Evolutionary conservation across 2,113 vertebrate species (phyloP).

Genomic region (Psittacula cyanocephala): DNA sequence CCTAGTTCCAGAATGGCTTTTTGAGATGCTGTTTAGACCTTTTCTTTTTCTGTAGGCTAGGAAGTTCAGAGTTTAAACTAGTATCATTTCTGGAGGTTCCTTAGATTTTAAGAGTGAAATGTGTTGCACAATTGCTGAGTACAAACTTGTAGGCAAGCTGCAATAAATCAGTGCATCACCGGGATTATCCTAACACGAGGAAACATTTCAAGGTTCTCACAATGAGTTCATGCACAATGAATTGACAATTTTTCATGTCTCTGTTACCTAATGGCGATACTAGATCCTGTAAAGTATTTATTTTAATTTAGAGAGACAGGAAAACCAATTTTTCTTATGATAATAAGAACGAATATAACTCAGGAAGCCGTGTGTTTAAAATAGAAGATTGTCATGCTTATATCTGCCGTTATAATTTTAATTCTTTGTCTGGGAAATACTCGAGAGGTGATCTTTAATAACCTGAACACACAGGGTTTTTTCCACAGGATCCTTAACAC

Average conservation of each 20-base stretch:
- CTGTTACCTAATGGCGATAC: neutral
- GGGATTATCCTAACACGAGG: neutral
- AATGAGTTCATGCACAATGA: neutral
- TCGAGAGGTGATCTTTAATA: neutral
- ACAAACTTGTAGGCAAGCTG: neutral
- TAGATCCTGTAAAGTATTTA: neutral
- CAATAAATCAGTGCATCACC: constrained; percentile 7
- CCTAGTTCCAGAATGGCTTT: neutral
- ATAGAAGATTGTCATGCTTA: neutral
- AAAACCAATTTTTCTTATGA: neutral
- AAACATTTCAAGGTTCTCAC: neutral
- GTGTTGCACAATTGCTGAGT: neutral
- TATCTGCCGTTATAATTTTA: neutral
- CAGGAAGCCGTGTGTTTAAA: neutral
- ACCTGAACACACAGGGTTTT: neutral
- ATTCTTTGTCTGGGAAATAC: neutral
- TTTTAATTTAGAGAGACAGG: neutral
- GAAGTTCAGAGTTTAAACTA: neutral
- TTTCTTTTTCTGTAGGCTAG: neutral
- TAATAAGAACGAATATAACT: neutral
- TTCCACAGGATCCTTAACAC: neutral
- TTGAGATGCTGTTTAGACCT: neutral
- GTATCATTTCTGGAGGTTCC: neutral
- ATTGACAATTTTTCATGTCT: neutral
- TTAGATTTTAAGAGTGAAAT: neutral